Conservation (phyloP, 2,113 vertebrate species). For the Monopterus albus region DNA sequence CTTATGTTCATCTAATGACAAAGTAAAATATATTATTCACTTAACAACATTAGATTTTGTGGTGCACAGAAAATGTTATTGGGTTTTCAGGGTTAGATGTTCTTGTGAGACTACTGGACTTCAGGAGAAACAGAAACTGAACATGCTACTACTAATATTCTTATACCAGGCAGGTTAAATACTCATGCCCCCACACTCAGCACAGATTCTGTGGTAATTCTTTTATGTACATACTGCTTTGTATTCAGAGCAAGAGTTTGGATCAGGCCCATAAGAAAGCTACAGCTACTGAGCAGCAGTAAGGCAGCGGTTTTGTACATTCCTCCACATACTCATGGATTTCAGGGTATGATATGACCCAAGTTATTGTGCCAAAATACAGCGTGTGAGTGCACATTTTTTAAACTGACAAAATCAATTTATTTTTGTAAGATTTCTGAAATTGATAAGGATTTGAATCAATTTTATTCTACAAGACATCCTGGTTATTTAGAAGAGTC, state of each 20-base stretch:
- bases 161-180: too few species aligned
- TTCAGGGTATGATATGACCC: neutral
- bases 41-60: too few species aligned
- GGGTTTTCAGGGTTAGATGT: neutral
- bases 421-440: conserved; percentile 2
- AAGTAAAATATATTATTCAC: too few species aligned
- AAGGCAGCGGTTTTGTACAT: neutral
- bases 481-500: too few species aligned
- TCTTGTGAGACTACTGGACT: neutral
- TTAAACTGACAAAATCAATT: conserved; percentile 37
- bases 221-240: neutral
- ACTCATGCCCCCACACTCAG: neutral
- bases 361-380: neutral
- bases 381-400: conserved; percentile 1
- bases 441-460: conserved; percentile 11
- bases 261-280: neutral
- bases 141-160: neutral
- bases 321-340: neutral
- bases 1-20: too few species aligned
- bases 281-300: neutral
- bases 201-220: neutral
- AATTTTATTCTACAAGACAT: conserved; percentile 9
- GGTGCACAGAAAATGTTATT: neutral
- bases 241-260: neutral
- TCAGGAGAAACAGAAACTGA: neutral